Conservation (phyloP, 2,113 vertebrate species). For the Todiramphus saurophagus region DNA sequence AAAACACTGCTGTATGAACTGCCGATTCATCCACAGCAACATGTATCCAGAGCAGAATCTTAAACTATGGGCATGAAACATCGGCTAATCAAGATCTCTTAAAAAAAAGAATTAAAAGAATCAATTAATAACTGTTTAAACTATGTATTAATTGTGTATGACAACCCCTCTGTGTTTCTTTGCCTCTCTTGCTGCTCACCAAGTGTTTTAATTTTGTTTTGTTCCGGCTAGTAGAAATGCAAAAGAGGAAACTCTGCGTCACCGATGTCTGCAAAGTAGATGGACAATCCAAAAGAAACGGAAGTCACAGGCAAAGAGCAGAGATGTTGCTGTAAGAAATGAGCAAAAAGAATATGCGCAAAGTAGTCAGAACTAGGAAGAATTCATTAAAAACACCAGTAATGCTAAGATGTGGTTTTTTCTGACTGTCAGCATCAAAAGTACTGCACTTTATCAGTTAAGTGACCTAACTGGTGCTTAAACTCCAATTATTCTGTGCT, state of each 20-base stretch:
- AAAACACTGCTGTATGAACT: neutral
- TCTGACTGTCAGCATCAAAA: neutral
- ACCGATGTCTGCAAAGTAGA: conserved; percentile 45
- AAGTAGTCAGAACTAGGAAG: conserved; percentile 1
- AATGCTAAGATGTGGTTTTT: neutral
- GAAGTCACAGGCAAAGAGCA: conserved; percentile 49
- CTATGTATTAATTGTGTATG: neutral
- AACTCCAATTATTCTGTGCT: neutral
- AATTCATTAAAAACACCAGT: neutral
- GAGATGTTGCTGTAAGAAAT: conserved; percentile 29
- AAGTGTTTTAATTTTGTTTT: conserved; percentile 21
- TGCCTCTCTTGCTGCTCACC: conserved; percentile 40
- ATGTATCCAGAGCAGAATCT: neutral
- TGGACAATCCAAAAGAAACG: conserved; percentile 50
- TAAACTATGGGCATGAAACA: neutral
- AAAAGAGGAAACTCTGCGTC: conserved; percentile 51
- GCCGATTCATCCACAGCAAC: neutral
- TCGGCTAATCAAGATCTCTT: neutral
- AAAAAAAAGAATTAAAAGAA: neutral
- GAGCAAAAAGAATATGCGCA: neutral
- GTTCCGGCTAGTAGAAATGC: conserved; percentile 37
- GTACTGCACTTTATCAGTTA: neutral
- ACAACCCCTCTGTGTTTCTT: neutral
- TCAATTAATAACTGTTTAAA: neutral
- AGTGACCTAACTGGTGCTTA: neutral